A percentile compares a stretch with the other conserved stretches of the same genome.
Conservation (phyloP, 2,888 invertebrate genomes). For the Tachina grossa region DNA sequence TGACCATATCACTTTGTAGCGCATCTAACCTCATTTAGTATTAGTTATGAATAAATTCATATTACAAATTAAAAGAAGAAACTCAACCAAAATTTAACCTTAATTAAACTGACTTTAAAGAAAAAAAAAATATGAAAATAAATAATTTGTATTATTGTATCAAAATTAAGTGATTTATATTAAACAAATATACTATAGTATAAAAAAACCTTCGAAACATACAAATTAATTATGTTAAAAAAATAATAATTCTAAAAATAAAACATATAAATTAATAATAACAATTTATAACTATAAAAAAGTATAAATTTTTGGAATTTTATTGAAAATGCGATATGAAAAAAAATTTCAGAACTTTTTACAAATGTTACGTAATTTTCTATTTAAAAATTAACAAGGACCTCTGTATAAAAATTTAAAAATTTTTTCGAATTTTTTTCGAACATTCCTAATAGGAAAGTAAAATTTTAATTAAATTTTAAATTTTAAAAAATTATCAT, state of each 20-base stretch:
- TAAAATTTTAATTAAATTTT: too few relatives aligned
- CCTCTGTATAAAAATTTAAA: too few relatives aligned
- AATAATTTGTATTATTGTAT: slow-evolving; percentile 61
- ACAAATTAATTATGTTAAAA: slow-evolving; percentile 65
- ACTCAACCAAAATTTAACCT: neutral
- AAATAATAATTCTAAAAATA: slow-evolving; percentile 43
- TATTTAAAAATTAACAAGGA: too few relatives aligned
- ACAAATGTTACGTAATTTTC: too few relatives aligned
- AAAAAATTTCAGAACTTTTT: neutral
- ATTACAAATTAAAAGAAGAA: neutral
- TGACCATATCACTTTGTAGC: neutral
- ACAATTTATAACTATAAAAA: slow-evolving; percentile 57
- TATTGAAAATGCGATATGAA: neutral
- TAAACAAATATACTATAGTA: slow-evolving; percentile 10
- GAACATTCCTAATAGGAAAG: too few relatives aligned
- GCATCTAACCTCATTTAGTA: neutral
- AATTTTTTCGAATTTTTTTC: too few relatives aligned
- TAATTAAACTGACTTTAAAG: neutral
- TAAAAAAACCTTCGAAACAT: slow-evolving; percentile 48
- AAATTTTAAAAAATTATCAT: too few relatives aligned
- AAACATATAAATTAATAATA: slow-evolving; percentile 52
- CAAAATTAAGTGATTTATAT: slow-evolving; percentile 63
- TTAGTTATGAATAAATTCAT: neutral
- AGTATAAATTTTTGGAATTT: neutral
- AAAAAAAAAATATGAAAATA: neutral